Conservation (phyloP, 2,888 invertebrate genomes). For the Cosmorhoe ocellata region DNA sequence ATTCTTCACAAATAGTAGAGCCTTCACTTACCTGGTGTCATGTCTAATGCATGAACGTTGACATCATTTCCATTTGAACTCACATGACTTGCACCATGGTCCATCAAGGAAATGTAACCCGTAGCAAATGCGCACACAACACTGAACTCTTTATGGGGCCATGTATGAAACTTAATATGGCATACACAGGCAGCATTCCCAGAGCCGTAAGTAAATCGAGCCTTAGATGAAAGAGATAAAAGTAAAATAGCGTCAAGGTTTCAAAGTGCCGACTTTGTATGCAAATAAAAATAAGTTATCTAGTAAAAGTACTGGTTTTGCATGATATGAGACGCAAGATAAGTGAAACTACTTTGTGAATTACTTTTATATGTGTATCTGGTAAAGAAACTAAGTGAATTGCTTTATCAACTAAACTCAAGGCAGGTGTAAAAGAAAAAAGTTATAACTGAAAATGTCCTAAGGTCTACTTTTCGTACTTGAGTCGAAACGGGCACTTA, state of each 20-base stretch:
- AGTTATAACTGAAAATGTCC: too few relatives aligned
- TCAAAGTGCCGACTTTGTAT: conserved; percentile 28
- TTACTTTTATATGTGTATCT: conserved; percentile 6
- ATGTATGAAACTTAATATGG: conserved; percentile 44
- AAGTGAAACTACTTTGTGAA: conserved; percentile 17
- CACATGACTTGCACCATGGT: conserved; percentile 9
- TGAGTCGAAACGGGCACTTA: background rate
- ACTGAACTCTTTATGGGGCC: conserved; percentile 36
- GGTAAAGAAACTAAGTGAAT: conserved; percentile 2
- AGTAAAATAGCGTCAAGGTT: conserved; percentile 26
- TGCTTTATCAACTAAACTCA: conserved; percentile 7
- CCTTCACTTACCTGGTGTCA: conserved; percentile 21
- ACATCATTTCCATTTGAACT: conserved; percentile 8
- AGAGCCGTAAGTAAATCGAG: conserved; percentile 27
- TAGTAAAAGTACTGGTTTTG: conserved; percentile 20
- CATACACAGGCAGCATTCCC: conserved; percentile 29
- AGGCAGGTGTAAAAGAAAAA: too few relatives aligned
- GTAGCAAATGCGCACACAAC: conserved; percentile 19
- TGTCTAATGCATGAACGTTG: conserved; percentile 16
- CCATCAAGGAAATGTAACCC: conserved; percentile 17
- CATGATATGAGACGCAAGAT: conserved; percentile 19
- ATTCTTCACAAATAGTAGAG: conserved; percentile 15
- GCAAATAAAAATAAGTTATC: conserved; percentile 24
- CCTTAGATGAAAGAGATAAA: conserved; percentile 31
- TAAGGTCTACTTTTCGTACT: too few relatives aligned